phyloP scores from a whole-genome alignment of 1,140 invertebrate species.

The Samia ricini region DNA sequence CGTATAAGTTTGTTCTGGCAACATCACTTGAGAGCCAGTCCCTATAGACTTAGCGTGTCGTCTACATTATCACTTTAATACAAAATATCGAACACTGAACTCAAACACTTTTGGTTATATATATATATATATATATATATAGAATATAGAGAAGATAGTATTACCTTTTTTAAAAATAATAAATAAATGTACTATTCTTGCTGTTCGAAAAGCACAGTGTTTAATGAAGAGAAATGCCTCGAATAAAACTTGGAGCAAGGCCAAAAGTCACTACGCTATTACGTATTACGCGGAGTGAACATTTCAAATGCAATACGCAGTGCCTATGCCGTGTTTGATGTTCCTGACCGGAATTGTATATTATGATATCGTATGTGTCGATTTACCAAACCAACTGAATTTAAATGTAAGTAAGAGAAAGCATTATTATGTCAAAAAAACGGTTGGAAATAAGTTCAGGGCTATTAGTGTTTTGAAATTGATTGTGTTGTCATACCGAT shows the following conservation, averaged over 20 bases:
- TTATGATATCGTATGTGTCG: neutral
- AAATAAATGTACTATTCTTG: neutral
- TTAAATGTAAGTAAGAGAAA: neutral
- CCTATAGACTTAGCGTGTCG: too few relatives aligned
- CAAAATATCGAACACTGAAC: too few relatives aligned
- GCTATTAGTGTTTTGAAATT: neutral
- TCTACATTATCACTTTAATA: too few relatives aligned
- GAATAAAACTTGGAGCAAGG: slow-evolving; percentile 16
- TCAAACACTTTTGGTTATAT: too few relatives aligned
- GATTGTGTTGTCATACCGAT: neutral
- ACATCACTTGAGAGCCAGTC: too few relatives aligned
- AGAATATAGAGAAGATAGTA: too few relatives aligned
- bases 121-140: too few relatives aligned
- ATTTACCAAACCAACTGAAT: too few relatives aligned
- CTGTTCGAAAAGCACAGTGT: slow-evolving; percentile 9
- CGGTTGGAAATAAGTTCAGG: neutral
- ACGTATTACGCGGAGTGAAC: neutral
- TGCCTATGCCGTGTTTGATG: neutral
- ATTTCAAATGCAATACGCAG: slow-evolving; percentile 14
- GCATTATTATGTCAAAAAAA: neutral
- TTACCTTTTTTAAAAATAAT: too few relatives aligned
- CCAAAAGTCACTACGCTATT: slow-evolving; percentile 19
- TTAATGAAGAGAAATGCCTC: slow-evolving; percentile 19
- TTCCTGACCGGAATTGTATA: slow-evolving; percentile 3
- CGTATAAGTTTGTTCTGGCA: too few relatives aligned